Base-by-base conservation (phyloP, 2,113 vertebrate species). In the Gymnobelideus leadbeateri region DNA sequence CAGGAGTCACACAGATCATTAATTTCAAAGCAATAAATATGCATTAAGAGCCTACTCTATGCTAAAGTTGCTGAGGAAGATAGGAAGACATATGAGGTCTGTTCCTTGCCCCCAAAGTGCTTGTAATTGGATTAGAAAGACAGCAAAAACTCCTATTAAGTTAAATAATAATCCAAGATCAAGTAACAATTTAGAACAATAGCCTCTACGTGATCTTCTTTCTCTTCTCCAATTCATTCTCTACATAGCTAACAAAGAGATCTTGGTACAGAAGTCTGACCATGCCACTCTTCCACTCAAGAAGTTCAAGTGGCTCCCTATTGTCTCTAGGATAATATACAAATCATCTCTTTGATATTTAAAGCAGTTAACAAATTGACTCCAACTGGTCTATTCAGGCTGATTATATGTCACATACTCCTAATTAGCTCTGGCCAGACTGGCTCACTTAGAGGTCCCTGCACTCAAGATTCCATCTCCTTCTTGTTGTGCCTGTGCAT, bases 21-120 rank as follows among this genome's bases (percentile, higher is more conserved):
- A 84, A 84, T 84, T 84, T 84, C 68, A n/a, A 77, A 84, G n/a
- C 68, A 84, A 84, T 84, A 84, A 84, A 84, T 43, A 84, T 84
- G 37, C n/a, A 23, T 43, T 84, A 84, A 43, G 68, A 43, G n/a
- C 37, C n/a, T 43, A 23, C 68, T 43, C 68, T 84, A 3, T 84
- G n/a, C 43, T 43, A 84, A 84, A 84, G 68, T 21, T 84, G n/a
- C n/a, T 8, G 19, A 43, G n/a, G 16, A 84, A 84, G 19, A 84
- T 84, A 84, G 0, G 3, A 84, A 84, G n/a, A 84, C 2, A 8
- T 84, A 43, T 43, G n/a, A 84, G n/a, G 19, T 84, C n/a, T 43
- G 23, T 84, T 84, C n/a, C 68, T 7, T 43, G 61, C n/a, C 68
- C n/a, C 68, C 37, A 43, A 84, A 84, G 37, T 84, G 16, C n/a